phyloP scores from a whole-genome alignment of 2,113 vertebrate genomes.

The Caranx melampygus region DNA sequence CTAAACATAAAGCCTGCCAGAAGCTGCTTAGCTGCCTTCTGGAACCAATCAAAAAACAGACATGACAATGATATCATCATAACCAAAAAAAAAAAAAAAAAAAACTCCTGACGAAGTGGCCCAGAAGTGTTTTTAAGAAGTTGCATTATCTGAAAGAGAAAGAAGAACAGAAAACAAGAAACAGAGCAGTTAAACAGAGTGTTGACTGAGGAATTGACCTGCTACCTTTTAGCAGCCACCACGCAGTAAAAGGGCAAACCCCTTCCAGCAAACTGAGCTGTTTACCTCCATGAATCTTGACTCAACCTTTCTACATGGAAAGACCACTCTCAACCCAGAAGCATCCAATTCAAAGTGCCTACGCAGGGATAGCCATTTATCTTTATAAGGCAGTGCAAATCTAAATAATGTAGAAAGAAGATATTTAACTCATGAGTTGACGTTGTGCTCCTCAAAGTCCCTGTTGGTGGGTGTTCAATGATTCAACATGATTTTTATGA shows the following conservation, averaged over 20 bases:
- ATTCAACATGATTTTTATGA: neutral
- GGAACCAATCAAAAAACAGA: slow-evolving; percentile 52
- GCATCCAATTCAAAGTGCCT: slow-evolving; percentile 25
- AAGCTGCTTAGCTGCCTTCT: slow-evolving; percentile 19
- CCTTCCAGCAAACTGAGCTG: slow-evolving; percentile 41
- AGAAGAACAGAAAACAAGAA: neutral
- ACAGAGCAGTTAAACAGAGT: neutral
- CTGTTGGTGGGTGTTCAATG: neutral
- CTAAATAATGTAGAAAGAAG: neutral
- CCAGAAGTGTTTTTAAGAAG: slow-evolving; percentile 4
- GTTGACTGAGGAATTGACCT: neutral
- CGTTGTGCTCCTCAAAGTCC: neutral
- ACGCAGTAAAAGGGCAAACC: slow-evolving; percentile 6
- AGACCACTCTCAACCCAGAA: slow-evolving; percentile 38
- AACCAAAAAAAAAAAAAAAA: neutral
- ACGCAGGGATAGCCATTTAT: neutral
- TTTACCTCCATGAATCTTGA: slow-evolving; percentile 52
- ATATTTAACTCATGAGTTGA: neutral
- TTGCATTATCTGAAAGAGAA: neutral
- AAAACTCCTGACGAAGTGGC: neutral
- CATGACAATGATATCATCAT: slow-evolving; percentile 32
- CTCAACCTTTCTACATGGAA: slow-evolving; percentile 52
- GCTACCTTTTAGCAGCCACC: neutral
- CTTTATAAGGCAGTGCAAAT: slow-evolving; percentile 29
- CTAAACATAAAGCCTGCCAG: slow-evolving; percentile 42